Conservation (phyloP, 2,113 vertebrate species). For the Tamias sibiricus region DNA sequence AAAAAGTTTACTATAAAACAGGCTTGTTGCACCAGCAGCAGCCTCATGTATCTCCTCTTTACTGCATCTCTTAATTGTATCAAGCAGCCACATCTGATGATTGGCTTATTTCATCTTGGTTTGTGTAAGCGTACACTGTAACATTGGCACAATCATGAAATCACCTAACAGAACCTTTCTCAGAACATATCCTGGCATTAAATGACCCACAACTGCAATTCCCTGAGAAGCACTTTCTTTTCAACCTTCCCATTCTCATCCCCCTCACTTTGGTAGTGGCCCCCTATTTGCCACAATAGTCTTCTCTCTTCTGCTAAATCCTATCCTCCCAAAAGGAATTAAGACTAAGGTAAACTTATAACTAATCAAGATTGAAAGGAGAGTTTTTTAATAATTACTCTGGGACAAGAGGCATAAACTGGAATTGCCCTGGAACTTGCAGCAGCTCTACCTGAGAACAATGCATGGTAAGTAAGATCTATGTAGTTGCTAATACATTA, state of each 20-base stretch:
- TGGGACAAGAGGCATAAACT: background rate
- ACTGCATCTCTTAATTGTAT: background rate
- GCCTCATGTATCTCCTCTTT: background rate
- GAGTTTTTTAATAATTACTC: conserved; percentile 34
- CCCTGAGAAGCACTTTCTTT: background rate
- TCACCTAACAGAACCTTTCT: background rate
- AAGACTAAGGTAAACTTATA: background rate
- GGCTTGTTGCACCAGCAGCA: background rate
- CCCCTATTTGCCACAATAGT: background rate
- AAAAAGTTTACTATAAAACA: background rate
- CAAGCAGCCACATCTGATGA: background rate
- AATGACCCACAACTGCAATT: background rate
- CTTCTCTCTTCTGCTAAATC: conserved; percentile 14
- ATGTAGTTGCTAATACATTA: background rate
- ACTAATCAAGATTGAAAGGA: background rate
- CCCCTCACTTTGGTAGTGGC: background rate
- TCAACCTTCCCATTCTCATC: background rate
- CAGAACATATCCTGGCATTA: background rate
- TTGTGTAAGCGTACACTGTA: background rate
- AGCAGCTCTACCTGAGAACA: background rate
- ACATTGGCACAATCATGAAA: background rate
- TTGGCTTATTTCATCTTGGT: background rate
- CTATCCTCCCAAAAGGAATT: background rate
- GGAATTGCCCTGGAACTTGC: background rate
- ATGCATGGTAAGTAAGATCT: background rate